Base-by-base conservation (phyloP, 1,140 invertebrate species). In the Zaprionus nigranus region DNA sequence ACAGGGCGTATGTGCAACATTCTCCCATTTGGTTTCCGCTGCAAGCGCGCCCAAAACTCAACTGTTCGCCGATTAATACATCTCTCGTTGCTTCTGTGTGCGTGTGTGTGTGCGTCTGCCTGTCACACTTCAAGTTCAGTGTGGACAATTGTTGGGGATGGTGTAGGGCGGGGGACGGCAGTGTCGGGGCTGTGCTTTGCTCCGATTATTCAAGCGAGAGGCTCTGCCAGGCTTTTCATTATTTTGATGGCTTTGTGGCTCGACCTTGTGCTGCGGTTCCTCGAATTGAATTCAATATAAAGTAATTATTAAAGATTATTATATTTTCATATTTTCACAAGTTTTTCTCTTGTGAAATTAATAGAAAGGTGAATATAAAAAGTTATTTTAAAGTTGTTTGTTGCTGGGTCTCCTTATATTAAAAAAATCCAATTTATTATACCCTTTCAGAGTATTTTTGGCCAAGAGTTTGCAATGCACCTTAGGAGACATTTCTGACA, bases 1-100 rank as follows among this genome's bases (percentile, higher is more conserved):
- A 77, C 63, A 59, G 40, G 75, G 51, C 75, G 81, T 84, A 82
- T 88, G 85, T 90, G 85, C 80, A 79, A 75, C 54, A 77, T 81
- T 74, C 73, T 64, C 38, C 65, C 9, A 11, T 60, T 71, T 67
- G 17, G 58, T 74, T 86, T 63, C 49, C 75, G 34, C 28, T 76
- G 60, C 22, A 53, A 46, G 49, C 63, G 60, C 53, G 20, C 67
- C 53, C 12, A 43, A 49, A 34, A 46, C 60, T n/a, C n/a, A 30
- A 43, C 28, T 15, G 17, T 40, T 30, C 7, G 34, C 43, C 15
- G 26, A 2, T 26, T 1, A 5, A 4, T 38, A 13, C 36, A 13
- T 38, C 13, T 15, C 36, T 38, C 12, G 13, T 12, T 38, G 36
- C 5, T 3, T 57, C 4, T 75, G 30, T 58, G 28, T 49, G 53